Conservation (phyloP, 2,113 vertebrate species). For the Promerops cafer region DNA sequence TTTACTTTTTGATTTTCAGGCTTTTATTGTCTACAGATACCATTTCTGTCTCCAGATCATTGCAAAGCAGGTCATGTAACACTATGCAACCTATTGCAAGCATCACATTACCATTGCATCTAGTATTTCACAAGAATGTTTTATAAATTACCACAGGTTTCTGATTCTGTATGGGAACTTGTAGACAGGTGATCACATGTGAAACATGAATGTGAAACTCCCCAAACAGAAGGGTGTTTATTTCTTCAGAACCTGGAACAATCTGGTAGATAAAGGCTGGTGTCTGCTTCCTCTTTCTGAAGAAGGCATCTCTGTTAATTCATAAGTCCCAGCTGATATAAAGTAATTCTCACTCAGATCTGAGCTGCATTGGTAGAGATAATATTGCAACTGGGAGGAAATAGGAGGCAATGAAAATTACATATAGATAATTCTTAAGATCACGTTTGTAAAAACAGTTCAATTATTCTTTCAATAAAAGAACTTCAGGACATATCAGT, state of each 20-base stretch:
- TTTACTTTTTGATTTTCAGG: neutral
- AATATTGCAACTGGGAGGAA: neutral
- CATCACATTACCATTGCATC: neutral
- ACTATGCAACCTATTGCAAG: neutral
- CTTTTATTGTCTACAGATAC: neutral
- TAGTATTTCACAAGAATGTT: neutral
- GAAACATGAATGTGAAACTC: neutral
- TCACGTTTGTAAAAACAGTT: neutral
- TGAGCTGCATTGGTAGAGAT: neutral
- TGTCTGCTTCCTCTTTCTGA: neutral
- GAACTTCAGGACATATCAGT: neutral
- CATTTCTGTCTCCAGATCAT: neutral
- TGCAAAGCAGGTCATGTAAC: neutral
- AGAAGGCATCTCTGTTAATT: neutral
- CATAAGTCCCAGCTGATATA: neutral
- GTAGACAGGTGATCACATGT: neutral
- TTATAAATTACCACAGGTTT: neutral
- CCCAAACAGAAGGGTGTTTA: neutral
- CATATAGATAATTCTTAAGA: neutral
- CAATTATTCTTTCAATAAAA: neutral
- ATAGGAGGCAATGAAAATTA: neutral
- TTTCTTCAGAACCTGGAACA: neutral
- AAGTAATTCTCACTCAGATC: neutral
- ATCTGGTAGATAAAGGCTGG: neutral
- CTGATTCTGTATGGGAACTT: neutral